Evolutionary conservation across 2,113 vertebrate species (phyloP), one percentile per base, ranked within the genome.

Genomic region (Polyodon spathula): DNA sequence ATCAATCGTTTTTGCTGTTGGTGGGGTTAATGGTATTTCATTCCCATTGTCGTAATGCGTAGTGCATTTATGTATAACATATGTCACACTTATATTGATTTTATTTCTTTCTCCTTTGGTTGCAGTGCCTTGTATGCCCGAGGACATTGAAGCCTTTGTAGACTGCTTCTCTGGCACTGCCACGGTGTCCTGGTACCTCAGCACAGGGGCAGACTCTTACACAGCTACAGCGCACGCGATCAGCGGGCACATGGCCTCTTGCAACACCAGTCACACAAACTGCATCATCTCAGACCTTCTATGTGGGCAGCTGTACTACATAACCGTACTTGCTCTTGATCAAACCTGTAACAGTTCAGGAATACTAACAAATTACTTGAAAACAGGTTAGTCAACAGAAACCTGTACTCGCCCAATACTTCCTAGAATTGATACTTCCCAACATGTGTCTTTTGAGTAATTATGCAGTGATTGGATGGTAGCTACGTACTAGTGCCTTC

Each of bases 231-330:
- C 74, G 12, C 44, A 43, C 6, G 12, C 68, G 3, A 11, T 9
- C 0, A 68, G 73, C 0, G 79, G 78, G 4, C 62, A 72, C 56
- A 59, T 0, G 0, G 42, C 63, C 39, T 64, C 60, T 46, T 83
- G 78, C 41, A 50, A 71, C 12, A 69, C 69, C n/a, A 68, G 50
- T 58, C 10, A 27, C 27, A 74, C 84, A 55, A 17, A 61, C 70
- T 88, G 84, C 54, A 59, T 70, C 1, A 63, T 88, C 51, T 58
- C 56, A 1, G 66, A 53, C 2, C 62, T 89, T 63, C 58, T 37
- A 1, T 88, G 87, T 44, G 81, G 83, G 11, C 69, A 77, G 57
- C 74, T 53, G 39, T 89, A 87, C 74, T 69, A 61, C 1, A 52
- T 87, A 16, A 67, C 69, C 0, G 81, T 89, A 5, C 64, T 12